Percentiles rank a stretch among this genome's conserved stretches.
Evolutionary conservation across 1,140 invertebrate species (phyloP).

Genomic region (Caenorhabditis briggsae): DNA sequence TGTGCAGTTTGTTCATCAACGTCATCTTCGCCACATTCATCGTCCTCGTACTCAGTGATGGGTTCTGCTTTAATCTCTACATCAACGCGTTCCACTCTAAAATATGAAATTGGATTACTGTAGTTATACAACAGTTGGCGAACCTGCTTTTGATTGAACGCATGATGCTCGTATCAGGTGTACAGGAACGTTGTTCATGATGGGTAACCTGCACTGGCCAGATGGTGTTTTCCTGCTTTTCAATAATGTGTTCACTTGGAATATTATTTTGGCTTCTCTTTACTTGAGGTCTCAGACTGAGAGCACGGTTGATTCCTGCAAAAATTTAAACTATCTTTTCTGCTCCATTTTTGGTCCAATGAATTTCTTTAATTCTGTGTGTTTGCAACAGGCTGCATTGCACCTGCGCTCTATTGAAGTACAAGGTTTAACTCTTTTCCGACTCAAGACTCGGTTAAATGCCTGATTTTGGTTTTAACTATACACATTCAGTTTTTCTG

Average conservation of each 20-base stretch:
- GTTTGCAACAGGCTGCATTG: background rate
- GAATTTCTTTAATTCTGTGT: background rate
- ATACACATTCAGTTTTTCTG: no score
- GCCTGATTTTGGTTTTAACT: background rate
- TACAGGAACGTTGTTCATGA: background rate
- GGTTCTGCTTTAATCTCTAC: constrained; percentile 1
- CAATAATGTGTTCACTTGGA: no score
- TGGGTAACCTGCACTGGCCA: background rate
- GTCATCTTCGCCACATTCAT: background rate
- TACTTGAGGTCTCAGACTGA: background rate
- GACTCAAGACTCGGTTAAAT: no score
- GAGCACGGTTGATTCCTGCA: no score
- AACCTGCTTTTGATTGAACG: constrained; percentile 5
- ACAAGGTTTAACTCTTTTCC: background rate
- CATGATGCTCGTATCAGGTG: background rate
- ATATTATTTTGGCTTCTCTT: constrained; percentile 9
- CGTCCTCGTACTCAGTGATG: background rate
- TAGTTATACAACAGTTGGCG: background rate
- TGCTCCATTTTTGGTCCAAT: background rate
- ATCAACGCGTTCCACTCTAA: background rate
- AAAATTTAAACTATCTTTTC: background rate
- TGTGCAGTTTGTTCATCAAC: constrained; percentile 35
- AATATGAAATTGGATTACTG: background rate
- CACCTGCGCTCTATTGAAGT: background rate
- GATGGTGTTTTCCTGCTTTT: background rate